Evolutionary conservation across 2,797 vertebrate species (phyloP), one percentile per base, ranked within the genome.

Genomic region (Pagetopsis macropterus): DNA sequence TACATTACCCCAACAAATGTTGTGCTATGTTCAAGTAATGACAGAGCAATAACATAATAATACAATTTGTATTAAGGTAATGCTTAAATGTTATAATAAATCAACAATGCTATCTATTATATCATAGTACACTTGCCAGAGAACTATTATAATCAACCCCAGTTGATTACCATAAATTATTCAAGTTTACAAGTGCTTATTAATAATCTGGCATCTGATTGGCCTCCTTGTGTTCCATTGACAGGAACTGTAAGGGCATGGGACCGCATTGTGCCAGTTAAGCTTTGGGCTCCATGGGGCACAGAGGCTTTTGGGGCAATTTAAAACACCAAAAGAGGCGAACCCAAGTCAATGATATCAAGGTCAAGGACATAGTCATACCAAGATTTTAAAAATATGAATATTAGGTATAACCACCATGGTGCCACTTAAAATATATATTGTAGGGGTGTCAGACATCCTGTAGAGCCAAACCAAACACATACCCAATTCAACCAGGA

Each of bases 181-280:
- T 76, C 59, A 55, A 59, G 76, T 87, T 75, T 88, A 71, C 49
- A 80, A 87, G 64, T 80, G 82, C 63, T 84, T 84, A 85, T 84
- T 91, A 89, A 88, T 82, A 85, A 86, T 79, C 77, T 82, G 67
- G 65, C 66, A 61, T 83, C 83, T 88, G 87, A 88, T 87, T 88
- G 78, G 62, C 59, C 75, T 88, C 70, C 79, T 67, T 60, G 68
- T 82, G 82, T 72, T 84, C 46, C 71, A 73, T 67, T 93, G 90
- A 89, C 88, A 90, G 65, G 65, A 61, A 71, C 43, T 40, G n/a
- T 62, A 43, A 90, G 79, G 85, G 82, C 88, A 88, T 57, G 33
- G 65, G 76, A 85, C 85, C 85, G 90, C 91, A 86, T 82, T 73
- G 84, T 87, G 78, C 78, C 76, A 81, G 83, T 87, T 87, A 86